Evolutionary conservation across 2,888 invertebrate genomes (phyloP).

Genomic region (Odontocerum albicorne): DNA sequence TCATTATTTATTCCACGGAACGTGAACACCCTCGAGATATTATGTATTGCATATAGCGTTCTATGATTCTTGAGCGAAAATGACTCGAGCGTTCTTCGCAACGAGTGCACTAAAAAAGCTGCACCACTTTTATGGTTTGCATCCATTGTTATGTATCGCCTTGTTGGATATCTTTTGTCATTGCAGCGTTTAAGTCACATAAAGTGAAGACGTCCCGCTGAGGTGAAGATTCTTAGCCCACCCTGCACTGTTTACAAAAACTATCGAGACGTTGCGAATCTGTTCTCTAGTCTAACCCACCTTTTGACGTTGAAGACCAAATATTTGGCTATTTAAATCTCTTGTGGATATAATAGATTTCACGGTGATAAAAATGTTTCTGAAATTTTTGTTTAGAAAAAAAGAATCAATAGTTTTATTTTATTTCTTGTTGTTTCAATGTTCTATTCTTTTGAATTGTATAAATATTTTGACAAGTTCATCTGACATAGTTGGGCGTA

Average conservation of each 20-base stretch:
- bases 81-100: too few species aligned
- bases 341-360: constrained; percentile 12
- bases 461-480: too few species aligned
- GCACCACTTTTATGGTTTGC: constrained; percentile 6
- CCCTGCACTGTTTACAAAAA: constrained; percentile 25
- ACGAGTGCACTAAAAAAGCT: neutral
- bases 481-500: too few species aligned
- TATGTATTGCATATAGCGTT: too few species aligned
- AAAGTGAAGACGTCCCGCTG: constrained; percentile 26
- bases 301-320: constrained; percentile 3
- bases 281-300: too few species aligned
- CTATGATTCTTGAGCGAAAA: too few species aligned
- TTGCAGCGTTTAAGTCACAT: constrained; percentile 20
- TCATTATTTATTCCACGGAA: too few species aligned
- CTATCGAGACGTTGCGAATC: constrained; percentile 26
- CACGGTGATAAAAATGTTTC: constrained; percentile 20
- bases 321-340: constrained; percentile 10
- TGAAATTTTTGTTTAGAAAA: too few species aligned
- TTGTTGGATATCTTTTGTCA: constrained; percentile 13
- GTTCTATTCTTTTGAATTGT: too few species aligned
- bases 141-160: constrained; percentile 14
- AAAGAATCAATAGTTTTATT: neutral
- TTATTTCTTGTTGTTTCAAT: too few species aligned
- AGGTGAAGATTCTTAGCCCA: constrained; percentile 30
- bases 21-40: too few species aligned